Evolutionary conservation across 2,888 invertebrate species (phyloP), one percentile per base, ranked within the genome.

Genomic region (Ommatoiulus sabulosus): DNA sequence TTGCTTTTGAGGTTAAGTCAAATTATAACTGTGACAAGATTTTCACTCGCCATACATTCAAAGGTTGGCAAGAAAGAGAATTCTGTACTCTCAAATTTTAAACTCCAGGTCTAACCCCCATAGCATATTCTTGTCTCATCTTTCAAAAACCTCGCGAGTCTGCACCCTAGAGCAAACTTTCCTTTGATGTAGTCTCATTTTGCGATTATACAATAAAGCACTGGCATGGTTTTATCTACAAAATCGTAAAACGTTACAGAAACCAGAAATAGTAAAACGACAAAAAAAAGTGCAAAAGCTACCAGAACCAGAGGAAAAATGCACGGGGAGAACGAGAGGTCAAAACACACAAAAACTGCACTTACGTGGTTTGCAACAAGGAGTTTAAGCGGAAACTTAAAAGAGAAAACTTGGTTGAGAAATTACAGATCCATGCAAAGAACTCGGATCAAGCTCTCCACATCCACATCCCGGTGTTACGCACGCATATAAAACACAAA

Each of bases 301-400:
- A 35, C 80, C 80, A 80, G 80, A 80, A 24, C 80, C 80, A 80
- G 80, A 35, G 24, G 24, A 35, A 35, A 24, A 80, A 8, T 80
- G 35, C 35, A 43, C 35, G 24, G 72, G 72, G 24, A 35, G 72
- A 4, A 24, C 72, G 24, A 72, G 72, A 24, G 80, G 35, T 80
- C 80, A 80, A 80, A 80, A 7, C 12, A 24, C 8, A 12, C 35
- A 80, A 80, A 72, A 72, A 35, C 12, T 35, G 80, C 80, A 80
- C 80, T 80, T 80, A 80, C 72, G 72, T 63, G 63, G 63, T 63
- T 63, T 63, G n/a, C 20, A 15, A 63, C 63, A 20, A 8, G 24
- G 10, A 72, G 4, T 8, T 24, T 72, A 7, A 24, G 72, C 63
- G 72, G 72, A 72, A 72, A 72, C 72, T 24, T n/a, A 24, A 72